phyloP scores from a whole-genome alignment of 2,113 vertebrate species.

The Chlorocebus sabaeus region DNA sequence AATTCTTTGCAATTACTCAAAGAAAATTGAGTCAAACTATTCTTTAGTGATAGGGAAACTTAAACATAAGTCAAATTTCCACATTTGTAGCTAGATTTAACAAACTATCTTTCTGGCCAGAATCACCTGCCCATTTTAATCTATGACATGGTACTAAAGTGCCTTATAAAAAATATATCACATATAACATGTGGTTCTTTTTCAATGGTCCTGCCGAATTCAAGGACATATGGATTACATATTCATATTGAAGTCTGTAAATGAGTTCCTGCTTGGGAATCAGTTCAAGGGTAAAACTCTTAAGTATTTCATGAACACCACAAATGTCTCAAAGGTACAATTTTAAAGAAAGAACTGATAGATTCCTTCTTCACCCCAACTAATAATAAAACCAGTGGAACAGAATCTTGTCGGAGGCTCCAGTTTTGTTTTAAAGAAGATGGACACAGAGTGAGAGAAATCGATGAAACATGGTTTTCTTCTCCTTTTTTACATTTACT shows the following conservation, averaged over 20 bases:
- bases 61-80: background rate
- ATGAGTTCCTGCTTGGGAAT: background rate
- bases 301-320: background rate
- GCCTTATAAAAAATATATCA: background rate
- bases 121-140: background rate
- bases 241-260: background rate
- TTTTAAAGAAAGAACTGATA: conserved; percentile 19
- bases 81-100: background rate
- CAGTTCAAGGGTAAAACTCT: conserved; percentile 4
- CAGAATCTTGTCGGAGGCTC: background rate
- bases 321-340: conserved; percentile 1
- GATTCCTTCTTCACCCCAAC: background rate
- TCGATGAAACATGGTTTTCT: background rate
- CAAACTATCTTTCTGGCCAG: background rate
- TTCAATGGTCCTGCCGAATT: background rate
- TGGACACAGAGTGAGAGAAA: background rate
- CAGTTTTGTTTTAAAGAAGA: conserved; percentile 6
- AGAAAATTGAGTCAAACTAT: background rate
- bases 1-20: background rate
- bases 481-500: conserved; percentile 34
- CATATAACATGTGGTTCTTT: background rate
- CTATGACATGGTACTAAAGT: background rate
- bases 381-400: conserved; percentile 26
- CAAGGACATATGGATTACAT: background rate
- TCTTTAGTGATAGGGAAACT: background rate